A percentile compares a stretch with the other conserved stretches of the same genome.
Evolutionary conservation across 2,113 vertebrate genomes (phyloP).

Genomic region (Pycnonotus jocosus): DNA sequence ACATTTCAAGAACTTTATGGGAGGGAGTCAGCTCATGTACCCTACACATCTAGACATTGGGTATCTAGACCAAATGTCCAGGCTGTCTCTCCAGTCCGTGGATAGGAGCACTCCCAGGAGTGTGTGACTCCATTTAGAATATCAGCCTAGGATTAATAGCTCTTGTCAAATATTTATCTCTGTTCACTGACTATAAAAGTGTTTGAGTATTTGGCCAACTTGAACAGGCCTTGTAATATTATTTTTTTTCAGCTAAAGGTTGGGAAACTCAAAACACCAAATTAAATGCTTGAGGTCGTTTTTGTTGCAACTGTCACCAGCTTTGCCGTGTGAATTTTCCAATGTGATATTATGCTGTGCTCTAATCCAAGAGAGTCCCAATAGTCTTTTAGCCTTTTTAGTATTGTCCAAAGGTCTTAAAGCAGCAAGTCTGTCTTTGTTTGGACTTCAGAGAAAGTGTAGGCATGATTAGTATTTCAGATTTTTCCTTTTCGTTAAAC

Average conservation of each 20-base stretch:
- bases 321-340: not conserved
- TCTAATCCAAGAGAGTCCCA: not conserved
- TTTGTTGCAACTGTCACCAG: not conserved
- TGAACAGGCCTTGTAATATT: not conserved
- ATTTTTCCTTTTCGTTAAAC: not conserved
- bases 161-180: not conserved
- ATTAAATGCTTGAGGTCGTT: not conserved
- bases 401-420: not conserved
- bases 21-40: not conserved
- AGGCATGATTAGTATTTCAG: not conserved
- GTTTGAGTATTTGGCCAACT: not conserved
- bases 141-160: not conserved
- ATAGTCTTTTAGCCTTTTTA: not conserved
- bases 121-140: not conserved
- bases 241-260: not conserved
- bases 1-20: not conserved
- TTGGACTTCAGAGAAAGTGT: not conserved
- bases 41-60: not conserved
- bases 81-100: not conserved
- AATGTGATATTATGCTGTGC: not conserved
- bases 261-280: not conserved
- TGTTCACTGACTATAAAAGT: not conserved
- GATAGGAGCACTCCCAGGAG: not conserved
- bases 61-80: not conserved
- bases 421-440: not conserved